Conservation (phyloP, 2,797 vertebrate genomes). For the Phalloptychus januarius region DNA sequence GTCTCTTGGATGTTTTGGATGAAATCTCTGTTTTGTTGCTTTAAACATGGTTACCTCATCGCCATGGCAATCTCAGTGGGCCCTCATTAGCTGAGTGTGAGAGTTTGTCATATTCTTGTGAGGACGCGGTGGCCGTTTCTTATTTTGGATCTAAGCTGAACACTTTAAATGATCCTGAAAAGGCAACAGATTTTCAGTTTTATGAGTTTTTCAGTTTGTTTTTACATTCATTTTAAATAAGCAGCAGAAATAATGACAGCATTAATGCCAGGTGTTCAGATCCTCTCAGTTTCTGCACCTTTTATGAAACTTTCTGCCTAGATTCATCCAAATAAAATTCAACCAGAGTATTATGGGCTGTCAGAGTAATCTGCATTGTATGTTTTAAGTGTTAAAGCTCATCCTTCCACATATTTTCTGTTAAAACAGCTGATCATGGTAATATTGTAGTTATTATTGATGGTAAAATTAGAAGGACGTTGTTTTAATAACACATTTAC, state of each 20-base stretch:
- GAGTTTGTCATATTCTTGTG: neutral
- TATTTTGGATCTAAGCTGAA: neutral
- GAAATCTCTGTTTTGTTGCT: neutral
- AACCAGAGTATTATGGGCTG: neutral
- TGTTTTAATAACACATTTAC: neutral
- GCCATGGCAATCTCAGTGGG: constrained; percentile 47
- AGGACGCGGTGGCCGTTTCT: neutral
- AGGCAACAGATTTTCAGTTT: neutral
- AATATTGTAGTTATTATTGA: neutral
- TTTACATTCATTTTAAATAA: neutral
- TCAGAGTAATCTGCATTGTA: neutral
- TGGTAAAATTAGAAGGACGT: neutral
- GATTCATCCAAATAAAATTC: neutral
- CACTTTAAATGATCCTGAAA: neutral
- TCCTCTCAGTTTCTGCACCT: neutral
- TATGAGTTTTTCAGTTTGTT: neutral
- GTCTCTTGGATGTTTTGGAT: neutral
- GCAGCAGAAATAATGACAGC: neutral
- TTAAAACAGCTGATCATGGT: neutral
- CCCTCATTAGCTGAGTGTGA: constrained; percentile 17
- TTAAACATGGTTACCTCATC: constrained; percentile 30
- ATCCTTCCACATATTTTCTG: neutral
- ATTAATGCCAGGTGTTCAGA: too few relatives aligned
- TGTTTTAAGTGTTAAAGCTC: neutral
- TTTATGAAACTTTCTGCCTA: neutral